Conservation (phyloP, 92 coral and sea anemone genomes). For the Pocillopora meandrina region DNA sequence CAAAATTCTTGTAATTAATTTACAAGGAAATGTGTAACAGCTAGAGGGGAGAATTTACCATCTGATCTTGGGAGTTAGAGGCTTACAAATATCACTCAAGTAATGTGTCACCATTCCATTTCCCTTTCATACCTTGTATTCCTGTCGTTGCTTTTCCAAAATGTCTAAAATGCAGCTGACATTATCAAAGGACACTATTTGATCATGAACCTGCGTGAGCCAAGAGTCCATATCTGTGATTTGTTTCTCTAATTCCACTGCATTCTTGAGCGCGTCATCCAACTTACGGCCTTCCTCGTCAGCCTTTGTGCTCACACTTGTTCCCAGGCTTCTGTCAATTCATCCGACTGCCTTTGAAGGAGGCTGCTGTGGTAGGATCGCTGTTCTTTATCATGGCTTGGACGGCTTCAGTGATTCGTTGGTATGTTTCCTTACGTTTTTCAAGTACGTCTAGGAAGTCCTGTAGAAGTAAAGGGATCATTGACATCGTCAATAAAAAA, state of each 20-base stretch:
- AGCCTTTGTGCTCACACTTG: slow-evolving; percentile 72
- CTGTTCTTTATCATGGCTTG: slow-evolving; percentile 79
- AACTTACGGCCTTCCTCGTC: slow-evolving; percentile 85
- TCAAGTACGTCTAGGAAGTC: slow-evolving; percentile 88
- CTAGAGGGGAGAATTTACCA: no score
- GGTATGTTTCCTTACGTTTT: slow-evolving; percentile 79
- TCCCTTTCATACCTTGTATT: slow-evolving; percentile 73
- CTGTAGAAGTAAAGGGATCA: slow-evolving; percentile 43
- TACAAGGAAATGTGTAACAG: no score
- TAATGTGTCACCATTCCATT: not conserved
- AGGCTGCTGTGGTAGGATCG: slow-evolving; percentile 94
- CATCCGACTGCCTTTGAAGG: slow-evolving; percentile 84
- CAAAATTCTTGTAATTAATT: no score
- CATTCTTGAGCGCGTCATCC: slow-evolving; percentile 82
- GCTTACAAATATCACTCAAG: no score
- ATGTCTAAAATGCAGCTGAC: slow-evolving; percentile 84
- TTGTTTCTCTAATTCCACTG: slow-evolving; percentile 72
- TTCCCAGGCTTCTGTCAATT: slow-evolving; percentile 90
- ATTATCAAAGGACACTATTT: slow-evolving; percentile 64
- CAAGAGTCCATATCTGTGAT: slow-evolving; percentile 71
- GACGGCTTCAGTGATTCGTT: slow-evolving; percentile 74
- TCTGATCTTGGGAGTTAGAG: no score
- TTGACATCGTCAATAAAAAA: not conserved
- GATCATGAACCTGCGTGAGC: slow-evolving; percentile 82
- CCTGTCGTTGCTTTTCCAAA: slow-evolving; percentile 84